These are phyloP conservation scores for Mesocentrotus franciscanus DNA, from an alignment of 53 echinoderm and acorn worm species.

Conservation along the genomic window DNA sequence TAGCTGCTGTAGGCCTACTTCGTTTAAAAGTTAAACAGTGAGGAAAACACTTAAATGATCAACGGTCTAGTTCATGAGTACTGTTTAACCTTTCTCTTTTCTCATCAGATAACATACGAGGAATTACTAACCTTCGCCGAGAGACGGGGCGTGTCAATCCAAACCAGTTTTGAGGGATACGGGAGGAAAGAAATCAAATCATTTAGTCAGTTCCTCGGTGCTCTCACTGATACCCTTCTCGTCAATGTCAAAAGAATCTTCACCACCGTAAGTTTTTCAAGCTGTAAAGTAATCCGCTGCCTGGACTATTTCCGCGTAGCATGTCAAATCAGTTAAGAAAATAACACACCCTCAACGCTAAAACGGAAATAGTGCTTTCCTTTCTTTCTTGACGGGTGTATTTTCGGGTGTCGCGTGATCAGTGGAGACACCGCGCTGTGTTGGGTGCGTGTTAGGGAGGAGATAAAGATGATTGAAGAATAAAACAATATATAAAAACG, in stretches of 20 bases:
- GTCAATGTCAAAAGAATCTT: constrained; percentile 91
- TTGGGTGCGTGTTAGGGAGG: too few relatives aligned
- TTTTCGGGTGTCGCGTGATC: background rate
- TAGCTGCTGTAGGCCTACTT: too few relatives aligned
- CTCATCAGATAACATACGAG: constrained; percentile 79
- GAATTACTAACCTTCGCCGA: constrained; percentile 88
- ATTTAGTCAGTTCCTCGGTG: constrained; percentile 72
- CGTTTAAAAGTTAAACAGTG: too few relatives aligned
- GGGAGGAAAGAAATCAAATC: constrained; percentile 68
- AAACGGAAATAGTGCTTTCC: too few relatives aligned
- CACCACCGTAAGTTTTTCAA: constrained; percentile 72
- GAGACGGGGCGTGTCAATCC: constrained; percentile 79
- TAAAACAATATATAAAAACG: too few relatives aligned
- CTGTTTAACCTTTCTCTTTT: background rate
- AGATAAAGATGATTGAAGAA: too few relatives aligned
- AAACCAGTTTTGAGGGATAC: constrained; percentile 84
- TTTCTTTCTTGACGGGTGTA: background rate
- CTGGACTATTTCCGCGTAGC: too few relatives aligned
- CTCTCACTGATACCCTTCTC: constrained; percentile 84
- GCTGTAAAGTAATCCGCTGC: background rate
- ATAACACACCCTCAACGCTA: too few relatives aligned
- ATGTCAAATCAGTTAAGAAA: too few relatives aligned
- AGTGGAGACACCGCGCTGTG: too few relatives aligned
- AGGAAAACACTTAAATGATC: too few relatives aligned
- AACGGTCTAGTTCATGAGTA: too few relatives aligned